These are phyloP conservation scores for Lithosia quadra DNA, from an alignment of 2,888 invertebrate species.

Conservation along the genomic window DNA sequence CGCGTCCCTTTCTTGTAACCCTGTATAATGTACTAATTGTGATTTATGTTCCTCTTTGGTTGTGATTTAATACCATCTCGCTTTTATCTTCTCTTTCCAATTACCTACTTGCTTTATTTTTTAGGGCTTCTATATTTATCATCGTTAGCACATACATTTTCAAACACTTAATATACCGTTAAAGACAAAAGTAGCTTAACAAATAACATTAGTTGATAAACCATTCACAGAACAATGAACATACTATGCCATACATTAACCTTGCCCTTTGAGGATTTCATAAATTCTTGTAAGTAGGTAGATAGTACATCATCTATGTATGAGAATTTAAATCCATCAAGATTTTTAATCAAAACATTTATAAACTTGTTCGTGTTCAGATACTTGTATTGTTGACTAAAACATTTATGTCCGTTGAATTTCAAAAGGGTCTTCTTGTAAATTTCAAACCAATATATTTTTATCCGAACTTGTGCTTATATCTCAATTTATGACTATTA, in stretches of 20 bases:
- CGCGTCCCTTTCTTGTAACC: constrained; percentile 34
- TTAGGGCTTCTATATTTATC: neutral
- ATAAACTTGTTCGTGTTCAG: no score
- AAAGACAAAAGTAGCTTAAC: neutral
- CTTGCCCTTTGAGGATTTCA: no score
- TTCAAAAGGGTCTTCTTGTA: constrained; percentile 20
- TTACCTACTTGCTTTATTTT: neutral
- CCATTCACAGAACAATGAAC: no score
- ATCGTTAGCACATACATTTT: neutral
- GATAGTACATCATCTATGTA: no score
- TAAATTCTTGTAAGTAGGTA: no score
- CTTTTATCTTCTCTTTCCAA: neutral
- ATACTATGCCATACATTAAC: no score
- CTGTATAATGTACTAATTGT: constrained; percentile 45
- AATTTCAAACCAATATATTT: constrained; percentile 30
- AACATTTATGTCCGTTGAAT: neutral
- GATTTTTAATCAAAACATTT: no score
- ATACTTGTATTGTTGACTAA: neutral
- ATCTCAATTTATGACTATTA: constrained; percentile 21
- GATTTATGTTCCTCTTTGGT: constrained; percentile 37
- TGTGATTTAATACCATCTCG: constrained; percentile 30
- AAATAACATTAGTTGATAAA: neutral
- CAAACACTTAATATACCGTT: neutral
- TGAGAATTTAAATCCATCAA: no score
- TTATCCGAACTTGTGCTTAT: constrained; percentile 25